Base-by-base conservation (phyloP, 2,113 vertebrate genomes). In the Oophaga pumilio region DNA sequence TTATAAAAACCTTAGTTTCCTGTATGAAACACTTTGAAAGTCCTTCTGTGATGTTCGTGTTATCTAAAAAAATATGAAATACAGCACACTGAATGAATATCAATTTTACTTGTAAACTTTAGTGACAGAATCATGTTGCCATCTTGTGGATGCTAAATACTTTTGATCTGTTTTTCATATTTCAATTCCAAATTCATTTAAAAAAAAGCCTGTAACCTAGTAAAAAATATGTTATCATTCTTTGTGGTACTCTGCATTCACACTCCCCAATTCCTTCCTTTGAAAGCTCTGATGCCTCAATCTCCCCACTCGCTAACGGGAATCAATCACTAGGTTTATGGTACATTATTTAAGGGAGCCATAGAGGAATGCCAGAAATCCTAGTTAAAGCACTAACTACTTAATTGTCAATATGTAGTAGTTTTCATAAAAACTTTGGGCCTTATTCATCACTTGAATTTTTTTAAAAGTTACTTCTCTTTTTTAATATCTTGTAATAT, bases 131-230 rank as follows among this genome's bases (percentile, higher is more conserved):
- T 79, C 76, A 59, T 57, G 15, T 18, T 79, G 52, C 76, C 53
- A 57, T 59, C 76, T 79, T 57, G 76, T 57, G 52, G 76, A 52
- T 22, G 22, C n/a, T 76, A 13, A 79, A 79, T 43, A 59, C 76
- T 79, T 26, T 57, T 28, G 26, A 69, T 5, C 11, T 14, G 3
- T 62, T 26, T 26, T 69, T 13, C 8, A 10, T 66, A 24, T 6
- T 24, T 66, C n/a, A 8, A 43, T 28, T 3, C 15, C 43, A 43
- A 71, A 4, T 71, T 14, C 14, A 17, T 17, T 71, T 71, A 14
- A 71, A 33, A 71, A 69, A 2, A 69, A 3, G 18, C 26, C 24
- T 69, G 6, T 18, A 4, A 14, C 13, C 24, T 26, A 68, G 26
- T 26, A 68, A 3, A 0, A 0, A 68, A 26, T 26, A 26, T 26